Evolutionary conservation across 2,797 vertebrate species (phyloP), one percentile per base, ranked within the genome.

Genomic region (Sebastes matsubarae): DNA sequence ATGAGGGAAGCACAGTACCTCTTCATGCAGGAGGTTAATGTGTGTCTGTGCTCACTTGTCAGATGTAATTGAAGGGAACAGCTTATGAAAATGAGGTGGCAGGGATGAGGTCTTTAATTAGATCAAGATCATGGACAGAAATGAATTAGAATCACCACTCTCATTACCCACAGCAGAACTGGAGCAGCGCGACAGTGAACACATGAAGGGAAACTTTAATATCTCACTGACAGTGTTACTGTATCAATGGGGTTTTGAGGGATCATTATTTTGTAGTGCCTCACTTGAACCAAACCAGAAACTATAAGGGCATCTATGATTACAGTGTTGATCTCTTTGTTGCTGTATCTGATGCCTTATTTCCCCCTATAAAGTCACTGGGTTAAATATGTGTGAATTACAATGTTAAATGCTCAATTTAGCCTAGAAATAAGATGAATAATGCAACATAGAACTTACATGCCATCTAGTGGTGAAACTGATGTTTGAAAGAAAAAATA

Each of bases 41-140:
- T 90, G 90, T 86, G 91, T 89, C 90, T 91, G 74, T 88, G 87
- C 89, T 90, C 90, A 88, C 90, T 91, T 93, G 92, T 94, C 84
- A 90, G 80, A 89, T 91, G 90, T 95, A 94, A 95, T 95, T 94
- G 94, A 92, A 94, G 91, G 88, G 91, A 93, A 92, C 87, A 89
- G 88, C 89, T 93, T 90, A 92, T 91, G 89, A 93, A 95, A 94
- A 94, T 89, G 91, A 93, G 91, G 92, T 91, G 90, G 89, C 86
- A 84, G 81, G 90, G 90, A 95, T 80, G 91, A 92, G 84, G 90
- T 85, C 90, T 94, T 93, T 95, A 94, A 95, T 95, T 94, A 95
- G 93, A 94, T 93, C 88, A 87, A 91, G 88, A 92, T 92, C 89
- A 89, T 85, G 90, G 88, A 89, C 83, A 90, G 91, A 90, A 93